A percentile compares a stretch with the other conserved stretches of the same genome.
phyloP scores from a whole-genome alignment of 2,797 vertebrate species.

The Percopsis omiscomaycus region DNA sequence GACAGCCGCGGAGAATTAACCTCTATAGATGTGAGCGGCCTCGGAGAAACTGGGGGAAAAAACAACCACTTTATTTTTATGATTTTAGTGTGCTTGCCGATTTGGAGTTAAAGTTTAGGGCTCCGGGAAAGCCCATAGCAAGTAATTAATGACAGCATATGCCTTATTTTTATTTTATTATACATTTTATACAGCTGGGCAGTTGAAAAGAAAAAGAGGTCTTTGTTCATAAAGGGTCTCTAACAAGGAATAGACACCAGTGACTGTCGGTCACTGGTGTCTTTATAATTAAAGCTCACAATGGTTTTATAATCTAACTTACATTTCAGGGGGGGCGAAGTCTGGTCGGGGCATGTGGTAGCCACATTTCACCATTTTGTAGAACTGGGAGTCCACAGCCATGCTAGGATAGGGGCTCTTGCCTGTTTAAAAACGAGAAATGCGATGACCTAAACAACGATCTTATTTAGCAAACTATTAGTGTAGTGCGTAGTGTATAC shows the following conservation, averaged over 20 bases:
- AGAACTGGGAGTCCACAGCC: conserved; percentile 93
- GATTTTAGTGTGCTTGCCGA: conserved; percentile 1
- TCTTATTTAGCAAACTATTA: not conserved
- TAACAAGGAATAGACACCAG: not conserved
- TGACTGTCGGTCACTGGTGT: too few relatives aligned
- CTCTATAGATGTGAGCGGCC: conserved; percentile 34
- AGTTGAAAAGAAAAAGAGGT: conserved; percentile 7
- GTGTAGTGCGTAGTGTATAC: not conserved
- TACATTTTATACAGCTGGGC: conserved; percentile 7
- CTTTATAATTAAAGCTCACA: not conserved
- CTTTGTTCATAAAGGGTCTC: conserved; percentile 40
- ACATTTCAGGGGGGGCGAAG: conserved; percentile 90
- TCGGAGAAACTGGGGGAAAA: conserved; percentile 18
- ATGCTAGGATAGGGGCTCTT: conserved; percentile 93
- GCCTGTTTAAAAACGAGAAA: conserved; percentile 69
- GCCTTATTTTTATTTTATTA: conserved; percentile 15
- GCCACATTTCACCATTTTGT: conserved; percentile 93
- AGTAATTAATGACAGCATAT: not conserved
- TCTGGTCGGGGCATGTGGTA: conserved; percentile 94
- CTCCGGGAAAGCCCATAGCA: conserved; percentile 19
- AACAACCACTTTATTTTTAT: conserved; percentile 29
- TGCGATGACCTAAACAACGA: not conserved
- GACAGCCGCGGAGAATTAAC: conserved; percentile 57
- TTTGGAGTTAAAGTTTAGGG: conserved; percentile 8
- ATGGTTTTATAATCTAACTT: conserved; percentile 56